Conservation (phyloP, 2,888 invertebrate species). For the Limnephilus lunatus region DNA sequence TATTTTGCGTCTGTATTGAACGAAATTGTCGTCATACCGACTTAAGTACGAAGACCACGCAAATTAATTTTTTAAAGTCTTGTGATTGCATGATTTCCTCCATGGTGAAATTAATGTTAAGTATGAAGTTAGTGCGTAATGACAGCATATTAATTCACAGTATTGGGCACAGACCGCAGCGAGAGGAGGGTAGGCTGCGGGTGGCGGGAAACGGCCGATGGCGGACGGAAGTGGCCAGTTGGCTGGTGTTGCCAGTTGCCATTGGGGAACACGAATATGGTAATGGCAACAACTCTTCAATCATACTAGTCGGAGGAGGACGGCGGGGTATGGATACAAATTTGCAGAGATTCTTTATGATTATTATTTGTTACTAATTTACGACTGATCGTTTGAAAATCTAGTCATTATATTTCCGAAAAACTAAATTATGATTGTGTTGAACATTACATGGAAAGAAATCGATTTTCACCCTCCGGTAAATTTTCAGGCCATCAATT, state of each 20-base stretch:
- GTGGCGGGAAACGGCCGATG: not conserved
- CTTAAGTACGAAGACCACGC: not conserved
- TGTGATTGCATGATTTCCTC: slow-evolving; percentile 22
- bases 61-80: not conserved
- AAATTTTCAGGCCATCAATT: no score
- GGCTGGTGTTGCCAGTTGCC: slow-evolving; percentile 1
- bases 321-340: not conserved
- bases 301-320: not conserved
- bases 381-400: no score
- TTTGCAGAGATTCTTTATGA: not conserved
- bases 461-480: no score
- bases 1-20: not conserved
- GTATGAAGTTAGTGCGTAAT: not conserved
- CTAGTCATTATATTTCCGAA: no score
- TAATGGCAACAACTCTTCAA: slow-evolving; percentile 12
- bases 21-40: not conserved
- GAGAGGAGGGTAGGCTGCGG: not conserved
- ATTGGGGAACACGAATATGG: slow-evolving; percentile 10
- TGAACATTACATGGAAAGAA: no score
- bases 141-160: slow-evolving; percentile 28
- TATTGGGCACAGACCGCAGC: slow-evolving; percentile 21
- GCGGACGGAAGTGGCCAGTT: slow-evolving; percentile 38
- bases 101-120: slow-evolving; percentile 16
- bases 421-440: no score
- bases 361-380: no score